phyloP scores from a whole-genome alignment of 2,888 invertebrate genomes.

The Venusia cambrica region DNA sequence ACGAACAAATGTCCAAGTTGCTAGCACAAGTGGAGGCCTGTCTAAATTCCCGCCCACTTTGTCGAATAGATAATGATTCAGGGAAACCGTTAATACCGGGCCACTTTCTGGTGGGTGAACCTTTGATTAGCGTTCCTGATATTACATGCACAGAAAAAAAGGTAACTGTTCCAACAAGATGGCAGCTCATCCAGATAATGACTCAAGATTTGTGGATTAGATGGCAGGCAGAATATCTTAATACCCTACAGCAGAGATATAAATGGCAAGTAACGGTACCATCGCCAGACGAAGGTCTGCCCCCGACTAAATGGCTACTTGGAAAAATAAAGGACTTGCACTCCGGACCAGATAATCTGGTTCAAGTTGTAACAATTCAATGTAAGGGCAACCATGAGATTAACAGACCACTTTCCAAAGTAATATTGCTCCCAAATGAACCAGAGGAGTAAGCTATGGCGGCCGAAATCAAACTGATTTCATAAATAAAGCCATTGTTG shows the following conservation, averaged over 20 bases:
- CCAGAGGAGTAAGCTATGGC: constrained; percentile 1
- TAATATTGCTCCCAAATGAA: constrained; percentile 12
- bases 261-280: constrained; percentile 27
- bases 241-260: constrained; percentile 26
- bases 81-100: constrained; percentile 8
- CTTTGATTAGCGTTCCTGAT: constrained; percentile 6
- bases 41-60: constrained; percentile 12
- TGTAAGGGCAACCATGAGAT: constrained; percentile 26
- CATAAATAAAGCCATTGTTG: background rate
- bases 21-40: constrained; percentile 14
- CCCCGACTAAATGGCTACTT: constrained; percentile 27
- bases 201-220: constrained; percentile 32
- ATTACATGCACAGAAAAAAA: constrained; percentile 1
- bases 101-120: constrained; percentile 14
- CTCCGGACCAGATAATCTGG: constrained; percentile 25
- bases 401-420: constrained; percentile 27
- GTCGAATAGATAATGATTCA: background rate
- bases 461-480: constrained; percentile 1
- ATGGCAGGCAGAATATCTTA: constrained; percentile 33
- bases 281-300: constrained; percentile 22
- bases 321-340: constrained; percentile 18
- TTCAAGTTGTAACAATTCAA: constrained; percentile 29
- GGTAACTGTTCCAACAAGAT: constrained; percentile 16
- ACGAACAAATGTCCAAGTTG: constrained; percentile 14
- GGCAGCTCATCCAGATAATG: constrained; percentile 32